Evolutionary conservation across 2,797 vertebrate species (phyloP), one percentile per base, ranked within the genome.

Genomic region (Alosa sapidissima): DNA sequence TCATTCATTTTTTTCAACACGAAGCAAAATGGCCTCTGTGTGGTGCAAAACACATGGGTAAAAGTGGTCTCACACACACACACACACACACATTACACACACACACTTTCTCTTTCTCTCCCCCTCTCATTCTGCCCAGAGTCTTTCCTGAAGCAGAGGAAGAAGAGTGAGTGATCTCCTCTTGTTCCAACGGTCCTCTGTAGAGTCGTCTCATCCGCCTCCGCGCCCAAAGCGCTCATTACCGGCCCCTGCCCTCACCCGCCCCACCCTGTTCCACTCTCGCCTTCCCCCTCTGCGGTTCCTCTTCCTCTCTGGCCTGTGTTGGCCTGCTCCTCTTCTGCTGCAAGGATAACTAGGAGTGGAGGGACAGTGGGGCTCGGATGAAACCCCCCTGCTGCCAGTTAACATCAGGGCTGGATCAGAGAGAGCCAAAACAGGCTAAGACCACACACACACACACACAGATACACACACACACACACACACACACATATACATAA

Each of bases 161-260:
- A 75, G 81, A 85, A 55, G 58, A 85, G 47, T 9, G 36, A 55
- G 41, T 49, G 14, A 45, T 91, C 90, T 88, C 87, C 90, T 89
- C 90, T 88, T 85, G 54, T 91, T 90, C 89, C 90, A 90, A 91
- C 82, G 86, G 84, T 89, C 87, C 87, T 91, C 90, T 89, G 84
- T 85, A 87, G 89, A 90, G 87, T 81, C 82, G 81, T 41, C 86
- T 87, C 81, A 90, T 89, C 89, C 89, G 90, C 87, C 86, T 90
- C 88, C 85, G 49, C 84, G 86, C 92, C 91, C 89, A 89, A 90
- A 90, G 91, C 91, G 86, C 87, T 90, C 88, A 89, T 89, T 90
- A 89, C 88, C 48, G 81, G 88, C 75, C 91, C 88, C 90, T 89
- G 85, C 89, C 88, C 89, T 88, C 24, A 2, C 6, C 24, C 28